These are phyloP conservation scores for Taxidea taxus DNA, from an alignment of 2,113 vertebrate species.

Conservation along the genomic window DNA sequence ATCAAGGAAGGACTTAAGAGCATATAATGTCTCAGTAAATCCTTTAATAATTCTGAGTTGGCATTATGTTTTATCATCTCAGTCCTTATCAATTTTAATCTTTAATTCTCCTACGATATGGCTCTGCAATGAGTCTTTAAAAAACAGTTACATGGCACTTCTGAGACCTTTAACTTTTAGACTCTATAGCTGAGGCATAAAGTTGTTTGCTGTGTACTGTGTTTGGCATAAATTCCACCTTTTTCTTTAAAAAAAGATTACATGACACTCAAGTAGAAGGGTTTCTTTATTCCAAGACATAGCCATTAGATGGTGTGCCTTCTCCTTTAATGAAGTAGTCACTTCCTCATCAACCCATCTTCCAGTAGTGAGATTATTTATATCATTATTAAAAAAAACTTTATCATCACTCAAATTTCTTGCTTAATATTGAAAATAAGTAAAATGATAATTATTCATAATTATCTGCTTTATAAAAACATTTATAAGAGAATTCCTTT, in stretches of 20 bases:
- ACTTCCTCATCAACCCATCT: neutral
- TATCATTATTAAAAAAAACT: neutral
- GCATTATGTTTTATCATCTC: neutral
- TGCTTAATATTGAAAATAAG: slow-evolving; percentile 27
- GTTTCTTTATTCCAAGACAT: neutral
- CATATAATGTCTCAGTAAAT: neutral
- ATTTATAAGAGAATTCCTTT: neutral
- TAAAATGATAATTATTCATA: neutral
- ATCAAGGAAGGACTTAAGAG: neutral
- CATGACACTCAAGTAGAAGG: neutral
- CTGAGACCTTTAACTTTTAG: neutral
- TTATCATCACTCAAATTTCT: neutral
- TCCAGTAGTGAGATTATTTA: neutral
- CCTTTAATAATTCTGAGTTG: neutral
- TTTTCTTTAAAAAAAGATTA: neutral
- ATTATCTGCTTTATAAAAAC: neutral
- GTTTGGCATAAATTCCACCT: neutral
- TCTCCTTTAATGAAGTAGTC: neutral
- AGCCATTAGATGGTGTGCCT: slow-evolving; percentile 54
- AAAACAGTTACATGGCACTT: neutral
- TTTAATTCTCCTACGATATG: neutral
- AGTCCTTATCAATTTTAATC: neutral
- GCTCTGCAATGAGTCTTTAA: neutral
- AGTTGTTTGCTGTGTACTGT: neutral
- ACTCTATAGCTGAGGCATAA: neutral